Percentiles rank a stretch among this genome's conserved stretches.
phyloP scores from a whole-genome alignment of 2,888 invertebrate species.

The Phrixothrix hirtus region DNA sequence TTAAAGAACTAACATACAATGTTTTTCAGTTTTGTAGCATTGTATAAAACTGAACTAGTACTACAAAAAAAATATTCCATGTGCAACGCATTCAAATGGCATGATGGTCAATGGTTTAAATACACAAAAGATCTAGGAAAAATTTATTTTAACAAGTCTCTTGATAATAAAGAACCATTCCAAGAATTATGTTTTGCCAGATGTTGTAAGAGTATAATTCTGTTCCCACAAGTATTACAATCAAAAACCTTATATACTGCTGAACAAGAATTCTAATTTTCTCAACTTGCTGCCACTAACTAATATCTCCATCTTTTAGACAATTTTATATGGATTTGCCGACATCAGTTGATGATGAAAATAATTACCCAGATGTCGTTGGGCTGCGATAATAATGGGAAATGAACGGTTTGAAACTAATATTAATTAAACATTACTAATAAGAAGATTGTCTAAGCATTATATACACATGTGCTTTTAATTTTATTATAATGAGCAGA shows the following conservation, averaged over 20 bases:
- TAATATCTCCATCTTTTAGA: conserved; percentile 2
- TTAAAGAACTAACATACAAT: conserved; percentile 4
- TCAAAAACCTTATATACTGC: background rate
- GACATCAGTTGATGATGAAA: conserved; percentile 2
- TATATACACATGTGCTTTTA: too few species aligned
- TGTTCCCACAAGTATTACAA: background rate
- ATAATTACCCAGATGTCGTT: conserved; percentile 3
- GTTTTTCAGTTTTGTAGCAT: conserved; percentile 3
- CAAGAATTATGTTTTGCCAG: background rate
- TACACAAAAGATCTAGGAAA: conserved; percentile 5
- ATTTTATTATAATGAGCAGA: too few species aligned
- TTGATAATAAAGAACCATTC: background rate
- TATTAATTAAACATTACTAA: too few species aligned
- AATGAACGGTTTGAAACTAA: too few species aligned
- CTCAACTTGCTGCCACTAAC: too few species aligned
- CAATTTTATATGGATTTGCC: conserved; percentile 3
- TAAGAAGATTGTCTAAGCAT: too few species aligned
- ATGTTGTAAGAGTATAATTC: conserved; percentile 4
- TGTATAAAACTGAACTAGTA: conserved; percentile 4
- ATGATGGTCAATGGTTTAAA: conserved; percentile 1
- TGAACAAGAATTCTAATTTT: conserved; percentile 4
- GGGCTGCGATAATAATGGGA: too few species aligned
- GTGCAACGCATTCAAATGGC: conserved; percentile 4
- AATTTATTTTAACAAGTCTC: background rate
- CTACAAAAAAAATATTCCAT: conserved; percentile 4